Percentiles rank a stretch among this genome's conserved stretches.
phyloP scores from a whole-genome alignment of 2,888 invertebrate genomes.

The Ganaspis brasiliensis region DNA sequence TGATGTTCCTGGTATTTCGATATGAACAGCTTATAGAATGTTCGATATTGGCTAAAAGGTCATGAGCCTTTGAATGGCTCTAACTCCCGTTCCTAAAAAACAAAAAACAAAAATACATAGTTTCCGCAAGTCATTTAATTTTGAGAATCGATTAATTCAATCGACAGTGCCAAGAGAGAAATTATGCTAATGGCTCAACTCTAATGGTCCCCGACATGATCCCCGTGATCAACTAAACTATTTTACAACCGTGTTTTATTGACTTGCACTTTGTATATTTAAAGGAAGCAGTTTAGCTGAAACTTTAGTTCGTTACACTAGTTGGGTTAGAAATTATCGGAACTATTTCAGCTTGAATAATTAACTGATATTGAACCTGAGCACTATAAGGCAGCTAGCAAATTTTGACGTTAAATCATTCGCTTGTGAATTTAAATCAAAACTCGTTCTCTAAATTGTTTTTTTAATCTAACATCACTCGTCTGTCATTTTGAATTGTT shows the following conservation, averaged over 20 bases:
- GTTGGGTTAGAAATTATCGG: not conserved
- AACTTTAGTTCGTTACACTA: not conserved
- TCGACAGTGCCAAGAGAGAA: not conserved
- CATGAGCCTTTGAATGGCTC: not conserved
- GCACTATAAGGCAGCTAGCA: no score
- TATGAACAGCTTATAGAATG: slow-evolving; percentile 15
- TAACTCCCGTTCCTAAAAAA: not conserved
- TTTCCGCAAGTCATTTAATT: not conserved
- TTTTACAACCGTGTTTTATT: not conserved
- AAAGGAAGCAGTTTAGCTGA: not conserved
- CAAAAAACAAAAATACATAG: not conserved
- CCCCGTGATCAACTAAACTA: not conserved
- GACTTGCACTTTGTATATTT: not conserved
- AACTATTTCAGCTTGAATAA: no score
- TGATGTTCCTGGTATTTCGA: not conserved
- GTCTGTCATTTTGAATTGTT: no score
- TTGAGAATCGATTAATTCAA: not conserved
- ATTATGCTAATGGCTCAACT: not conserved
- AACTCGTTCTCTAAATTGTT: no score
- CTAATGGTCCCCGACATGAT: not conserved
- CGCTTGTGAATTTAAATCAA: no score
- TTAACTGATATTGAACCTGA: no score
- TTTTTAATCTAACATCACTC: no score
- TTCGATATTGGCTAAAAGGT: not conserved
- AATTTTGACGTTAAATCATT: no score